Conservation (phyloP, 2,888 invertebrate genomes). For the Mycalesis mineus region DNA sequence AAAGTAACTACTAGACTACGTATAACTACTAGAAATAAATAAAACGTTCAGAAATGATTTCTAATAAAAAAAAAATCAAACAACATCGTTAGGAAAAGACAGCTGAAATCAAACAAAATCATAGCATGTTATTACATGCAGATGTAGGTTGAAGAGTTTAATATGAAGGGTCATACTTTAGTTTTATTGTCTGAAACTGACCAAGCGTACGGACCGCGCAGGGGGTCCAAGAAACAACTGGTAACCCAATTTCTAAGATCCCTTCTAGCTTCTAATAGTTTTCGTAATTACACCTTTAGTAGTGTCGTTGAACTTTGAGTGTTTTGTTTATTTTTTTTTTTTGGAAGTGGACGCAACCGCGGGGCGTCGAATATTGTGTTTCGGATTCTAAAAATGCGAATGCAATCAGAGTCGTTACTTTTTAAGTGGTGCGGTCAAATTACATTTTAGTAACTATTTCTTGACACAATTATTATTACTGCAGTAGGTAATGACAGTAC, state of each 20-base stretch:
- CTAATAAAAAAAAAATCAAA: neutral
- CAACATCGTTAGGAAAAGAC: slow-evolving; percentile 5
- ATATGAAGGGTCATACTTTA: slow-evolving; percentile 49
- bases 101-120: slow-evolving; percentile 25
- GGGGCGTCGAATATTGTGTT: slow-evolving; percentile 52
- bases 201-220: slow-evolving; percentile 61
- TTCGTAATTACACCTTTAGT: slow-evolving; percentile 67
- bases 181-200: slow-evolving; percentile 70
- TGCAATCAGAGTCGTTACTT: neutral
- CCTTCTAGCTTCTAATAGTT: slow-evolving; percentile 53
- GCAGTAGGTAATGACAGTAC: too few species aligned
- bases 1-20: too few species aligned
- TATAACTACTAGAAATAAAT: too few species aligned
- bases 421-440: slow-evolving; percentile 1
- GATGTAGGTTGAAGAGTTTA: slow-evolving; percentile 44
- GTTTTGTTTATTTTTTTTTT: slow-evolving; percentile 56
- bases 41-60: neutral
- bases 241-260: slow-evolving; percentile 70
- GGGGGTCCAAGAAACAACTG: slow-evolving; percentile 62
- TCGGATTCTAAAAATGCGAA: slow-evolving; percentile 9
- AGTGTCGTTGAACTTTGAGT: slow-evolving; percentile 68
- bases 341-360: slow-evolving; percentile 62
- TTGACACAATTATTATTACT: too few species aligned
- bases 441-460: neutral
- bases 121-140: slow-evolving; percentile 33